Evolutionary conservation across 2,888 invertebrate genomes (phyloP), one percentile per base, ranked within the genome.

Genomic region (Neoascia interrupta): DNA sequence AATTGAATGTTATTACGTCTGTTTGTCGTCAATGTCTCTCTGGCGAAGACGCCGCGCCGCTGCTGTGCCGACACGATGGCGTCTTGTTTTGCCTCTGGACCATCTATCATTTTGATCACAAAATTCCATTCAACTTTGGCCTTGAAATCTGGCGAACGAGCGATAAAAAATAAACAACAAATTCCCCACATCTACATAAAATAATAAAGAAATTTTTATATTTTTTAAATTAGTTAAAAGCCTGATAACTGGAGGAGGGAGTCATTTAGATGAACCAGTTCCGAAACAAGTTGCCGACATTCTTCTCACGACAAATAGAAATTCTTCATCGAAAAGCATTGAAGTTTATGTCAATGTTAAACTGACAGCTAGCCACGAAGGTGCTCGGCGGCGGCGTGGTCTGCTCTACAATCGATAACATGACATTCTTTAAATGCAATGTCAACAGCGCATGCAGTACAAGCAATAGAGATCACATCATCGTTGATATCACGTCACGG

Each of bases 381-480:
- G n/a, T n/a, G n/a, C n/a, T n/a, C n/a, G n/a, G n/a, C n/a, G n/a
- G 41, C 3, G 49, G 34, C 51, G 58, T 37, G 36, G 49, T 23
- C 18, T n/a, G 15, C 26, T 39, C 39, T 26, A 31, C 16, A 28
- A 18, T 6, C 10, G 15, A 23, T 16, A 43, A 45, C 49, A 37
- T 56, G 64, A 51, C 51, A 66, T 72, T 72, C 72, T 60, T 54
- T 43, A 6, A 47, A 19, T 60, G 41, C 53, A 66, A 61, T 60
- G 60, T 61, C 60, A 66, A 72, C 16, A 28, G 15, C 23, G 21
- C 34, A 37, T 8, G 10, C 49, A 63, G 6, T 19, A 21, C 15
- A 23, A 39, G 31, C 45, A 64, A 66, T 60, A 66, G 47, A 72
- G 76, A 79, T 79, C 72, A 72, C 76, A 79, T 76, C 74, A 68